Evolutionary conservation across 2,113 vertebrate genomes (phyloP).

Genomic region (Bagarius yarrelli): DNA sequence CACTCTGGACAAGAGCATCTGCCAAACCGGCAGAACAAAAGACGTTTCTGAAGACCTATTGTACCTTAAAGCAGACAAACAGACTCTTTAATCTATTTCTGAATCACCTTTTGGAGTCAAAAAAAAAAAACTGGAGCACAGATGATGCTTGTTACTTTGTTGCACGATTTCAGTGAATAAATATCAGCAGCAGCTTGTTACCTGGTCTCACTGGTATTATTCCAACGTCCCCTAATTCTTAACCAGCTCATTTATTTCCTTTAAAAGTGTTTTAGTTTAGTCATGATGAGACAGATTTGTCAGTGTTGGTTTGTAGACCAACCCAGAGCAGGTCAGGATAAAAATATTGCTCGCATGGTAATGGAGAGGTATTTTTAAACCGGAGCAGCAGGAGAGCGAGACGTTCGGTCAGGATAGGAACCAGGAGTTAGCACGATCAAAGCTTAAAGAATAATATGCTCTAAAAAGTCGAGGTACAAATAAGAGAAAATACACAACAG

Average conservation of each 20-base stretch:
- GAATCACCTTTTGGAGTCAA: neutral
- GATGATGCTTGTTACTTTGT: neutral
- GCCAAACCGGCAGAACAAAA: too few relatives aligned
- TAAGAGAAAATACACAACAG: neutral
- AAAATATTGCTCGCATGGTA: slow-evolving; percentile 12
- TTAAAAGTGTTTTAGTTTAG: neutral
- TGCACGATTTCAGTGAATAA: neutral
- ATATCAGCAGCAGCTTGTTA: neutral
- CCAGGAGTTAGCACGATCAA: slow-evolving; percentile 3
- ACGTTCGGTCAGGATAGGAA: slow-evolving; percentile 16
- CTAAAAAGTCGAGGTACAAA: neutral
- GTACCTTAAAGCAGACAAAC: slow-evolving; percentile 6
- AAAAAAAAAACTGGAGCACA: slow-evolving; percentile 18
- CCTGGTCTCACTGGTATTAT: neutral
- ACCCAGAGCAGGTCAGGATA: slow-evolving; percentile 32
- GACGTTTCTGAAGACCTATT: too few relatives aligned
- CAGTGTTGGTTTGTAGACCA: neutral
- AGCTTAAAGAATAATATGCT: neutral
- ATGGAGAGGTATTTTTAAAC: slow-evolving; percentile 39
- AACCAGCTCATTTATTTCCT: neutral
- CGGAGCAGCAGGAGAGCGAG: slow-evolving; percentile 17
- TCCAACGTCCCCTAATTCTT: neutral
- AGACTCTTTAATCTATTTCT: neutral
- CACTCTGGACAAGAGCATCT: too few relatives aligned
- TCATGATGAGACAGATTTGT: neutral